phyloP scores from a whole-genome alignment of 2,113 vertebrate species.

The Coryphaenoides rupestris region DNA sequence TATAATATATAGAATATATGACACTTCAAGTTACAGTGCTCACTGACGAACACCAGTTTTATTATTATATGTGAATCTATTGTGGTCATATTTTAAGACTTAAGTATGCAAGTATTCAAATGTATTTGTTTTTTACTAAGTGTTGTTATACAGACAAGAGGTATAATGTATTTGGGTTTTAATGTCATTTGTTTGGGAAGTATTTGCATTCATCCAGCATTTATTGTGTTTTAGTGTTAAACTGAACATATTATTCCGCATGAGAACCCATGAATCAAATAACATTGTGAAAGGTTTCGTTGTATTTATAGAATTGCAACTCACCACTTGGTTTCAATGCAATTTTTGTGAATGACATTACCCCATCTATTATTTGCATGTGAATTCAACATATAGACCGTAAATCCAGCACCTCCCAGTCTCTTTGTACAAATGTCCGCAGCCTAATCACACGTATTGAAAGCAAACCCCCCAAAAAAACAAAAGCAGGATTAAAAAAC shows the following conservation, averaged over 20 bases:
- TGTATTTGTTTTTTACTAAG: too few relatives aligned
- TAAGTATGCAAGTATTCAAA: too few relatives aligned
- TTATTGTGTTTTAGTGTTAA: conserved; percentile 9
- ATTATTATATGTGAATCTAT: too few relatives aligned
- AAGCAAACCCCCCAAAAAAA: not conserved
- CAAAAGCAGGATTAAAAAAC: conserved; percentile 2
- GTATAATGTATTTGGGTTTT: not conserved
- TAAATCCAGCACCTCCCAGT: not conserved
- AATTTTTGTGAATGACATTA: not conserved
- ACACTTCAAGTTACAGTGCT: too few relatives aligned
- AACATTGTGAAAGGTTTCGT: conserved; percentile 28
- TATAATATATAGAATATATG: too few relatives aligned
- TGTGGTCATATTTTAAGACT: too few relatives aligned
- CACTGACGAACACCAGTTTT: too few relatives aligned
- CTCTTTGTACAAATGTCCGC: conserved; percentile 5
- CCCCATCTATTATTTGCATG: not conserved
- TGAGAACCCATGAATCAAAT: conserved; percentile 18
- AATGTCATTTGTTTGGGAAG: not conserved
- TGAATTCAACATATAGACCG: not conserved
- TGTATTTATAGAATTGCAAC: conserved; percentile 24
- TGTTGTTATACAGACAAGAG: too few relatives aligned
- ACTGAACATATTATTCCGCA: conserved; percentile 24
- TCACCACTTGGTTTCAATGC: too few relatives aligned
- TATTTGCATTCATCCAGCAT: not conserved
- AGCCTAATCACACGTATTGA: not conserved